Evolutionary conservation across 2,888 invertebrate genomes (phyloP).

Genomic region (Thereva nobilitata): DNA sequence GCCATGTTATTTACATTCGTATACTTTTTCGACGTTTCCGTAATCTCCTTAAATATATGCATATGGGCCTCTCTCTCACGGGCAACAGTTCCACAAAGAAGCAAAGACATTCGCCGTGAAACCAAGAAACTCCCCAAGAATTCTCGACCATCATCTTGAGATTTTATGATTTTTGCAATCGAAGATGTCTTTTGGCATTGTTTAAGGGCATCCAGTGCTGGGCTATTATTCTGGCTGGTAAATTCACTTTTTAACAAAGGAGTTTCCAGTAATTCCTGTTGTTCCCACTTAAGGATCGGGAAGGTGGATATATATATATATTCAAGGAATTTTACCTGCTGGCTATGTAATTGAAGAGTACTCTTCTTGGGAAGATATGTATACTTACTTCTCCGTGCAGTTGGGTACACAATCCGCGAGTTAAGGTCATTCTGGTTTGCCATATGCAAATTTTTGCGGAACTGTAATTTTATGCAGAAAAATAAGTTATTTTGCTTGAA

Average conservation of each 20-base stretch:
- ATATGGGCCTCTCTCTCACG: no score
- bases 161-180: conserved; percentile 5
- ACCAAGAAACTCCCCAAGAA: no score
- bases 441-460: background rate
- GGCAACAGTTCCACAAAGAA: background rate
- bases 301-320: background rate
- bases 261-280: conserved; percentile 2
- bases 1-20: no score
- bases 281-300: background rate
- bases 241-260: conserved; percentile 1
- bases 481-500: conserved; percentile 7
- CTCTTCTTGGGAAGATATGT: no score
- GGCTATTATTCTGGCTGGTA: background rate
- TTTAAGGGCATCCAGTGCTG: background rate
- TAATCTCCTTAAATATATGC: no score
- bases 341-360: no score
- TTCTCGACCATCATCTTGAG: background rate
- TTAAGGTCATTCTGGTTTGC: no score
- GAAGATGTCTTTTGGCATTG: conserved; percentile 15
- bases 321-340: no score
- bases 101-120: background rate
- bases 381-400: no score
- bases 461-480: conserved; percentile 18
- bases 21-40: no score
- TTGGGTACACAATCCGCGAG: no score